These are phyloP conservation scores for Anarsia innoxiella DNA, from an alignment of 2,888 invertebrate species.

Conservation along the genomic window DNA sequence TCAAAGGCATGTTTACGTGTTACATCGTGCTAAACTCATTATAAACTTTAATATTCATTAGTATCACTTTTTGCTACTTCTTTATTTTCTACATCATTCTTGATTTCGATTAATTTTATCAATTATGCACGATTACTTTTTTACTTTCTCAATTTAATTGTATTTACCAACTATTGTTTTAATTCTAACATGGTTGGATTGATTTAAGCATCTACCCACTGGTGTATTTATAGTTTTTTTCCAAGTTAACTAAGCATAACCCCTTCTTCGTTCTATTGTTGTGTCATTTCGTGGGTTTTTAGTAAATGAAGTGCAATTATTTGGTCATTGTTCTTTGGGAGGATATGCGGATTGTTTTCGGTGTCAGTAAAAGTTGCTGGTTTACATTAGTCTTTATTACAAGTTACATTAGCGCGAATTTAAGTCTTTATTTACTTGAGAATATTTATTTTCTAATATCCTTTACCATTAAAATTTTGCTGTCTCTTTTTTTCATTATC, in stretches of 20 bases:
- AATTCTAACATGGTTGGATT: too few species aligned
- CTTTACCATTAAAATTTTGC: too few species aligned
- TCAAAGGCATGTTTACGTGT: too few species aligned
- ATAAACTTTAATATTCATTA: too few species aligned
- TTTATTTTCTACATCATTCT: too few species aligned
- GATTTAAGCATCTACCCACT: slow-evolving; percentile 18
- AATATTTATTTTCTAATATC: too few species aligned
- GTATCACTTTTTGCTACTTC: too few species aligned
- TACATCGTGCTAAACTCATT: too few species aligned
- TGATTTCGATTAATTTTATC: too few species aligned
- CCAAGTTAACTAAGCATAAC: slow-evolving; percentile 1
- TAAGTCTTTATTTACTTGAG: too few species aligned
- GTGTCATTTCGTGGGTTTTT: slow-evolving; percentile 27
- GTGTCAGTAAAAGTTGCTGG: slow-evolving; percentile 3
- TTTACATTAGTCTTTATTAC: slow-evolving; percentile 12
- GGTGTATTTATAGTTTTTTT: slow-evolving; percentile 10
- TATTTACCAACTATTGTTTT: slow-evolving; percentile 12
- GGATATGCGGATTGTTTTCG: slow-evolving; percentile 18
- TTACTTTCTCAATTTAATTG: slow-evolving; percentile 12
- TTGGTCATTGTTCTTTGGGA: slow-evolving; percentile 32
- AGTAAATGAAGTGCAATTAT: slow-evolving; percentile 36
- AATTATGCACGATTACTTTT: slow-evolving; percentile 16
- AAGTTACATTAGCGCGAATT: too few species aligned
- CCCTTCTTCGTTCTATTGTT: slow-evolving; percentile 24
- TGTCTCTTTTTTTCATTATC: too few species aligned